These are phyloP conservation scores for Protaetia brevitarsis DNA, from an alignment of 1,140 invertebrate genomes.

Conservation along the genomic window DNA sequence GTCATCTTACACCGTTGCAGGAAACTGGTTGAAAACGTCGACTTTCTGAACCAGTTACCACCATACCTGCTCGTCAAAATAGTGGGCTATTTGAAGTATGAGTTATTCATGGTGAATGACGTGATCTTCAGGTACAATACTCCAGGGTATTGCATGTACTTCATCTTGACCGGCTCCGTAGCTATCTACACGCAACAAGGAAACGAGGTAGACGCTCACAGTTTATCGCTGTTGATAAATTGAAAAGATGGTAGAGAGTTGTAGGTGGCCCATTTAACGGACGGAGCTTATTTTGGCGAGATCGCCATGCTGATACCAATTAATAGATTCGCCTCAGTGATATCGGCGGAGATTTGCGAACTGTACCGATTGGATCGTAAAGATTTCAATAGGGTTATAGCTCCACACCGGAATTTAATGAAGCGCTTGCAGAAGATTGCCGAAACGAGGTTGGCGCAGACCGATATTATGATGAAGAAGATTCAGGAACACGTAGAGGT, in stretches of 20 bases:
- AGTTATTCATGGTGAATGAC: conserved; percentile 40
- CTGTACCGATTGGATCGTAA: conserved; percentile 51
- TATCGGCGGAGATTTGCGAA: conserved; percentile 57
- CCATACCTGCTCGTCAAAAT: conserved; percentile 32
- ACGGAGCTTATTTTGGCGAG: conserved; percentile 42
- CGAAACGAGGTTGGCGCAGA: background rate
- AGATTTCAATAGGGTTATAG: conserved; percentile 43
- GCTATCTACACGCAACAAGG: conserved; percentile 56
- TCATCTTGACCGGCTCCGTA: conserved; percentile 56
- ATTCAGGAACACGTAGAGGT: background rate
- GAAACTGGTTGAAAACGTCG: conserved; percentile 35
- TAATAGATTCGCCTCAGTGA: conserved; percentile 49
- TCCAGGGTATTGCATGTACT: conserved; percentile 59
- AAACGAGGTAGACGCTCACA: conserved; percentile 50
- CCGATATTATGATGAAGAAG: background rate
- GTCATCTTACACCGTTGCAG: conserved; percentile 34
- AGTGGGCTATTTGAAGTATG: conserved; percentile 32
- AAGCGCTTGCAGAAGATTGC: background rate
- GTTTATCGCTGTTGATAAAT: background rate
- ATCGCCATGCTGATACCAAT: conserved; percentile 46
- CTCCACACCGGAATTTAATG: background rate
- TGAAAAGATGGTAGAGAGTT: background rate
- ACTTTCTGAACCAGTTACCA: conserved; percentile 37
- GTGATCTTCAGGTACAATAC: conserved; percentile 53
- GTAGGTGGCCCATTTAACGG: conserved; percentile 33